Base-by-base conservation (phyloP, 2,113 vertebrate genomes). In the Poecile atricapillus region DNA sequence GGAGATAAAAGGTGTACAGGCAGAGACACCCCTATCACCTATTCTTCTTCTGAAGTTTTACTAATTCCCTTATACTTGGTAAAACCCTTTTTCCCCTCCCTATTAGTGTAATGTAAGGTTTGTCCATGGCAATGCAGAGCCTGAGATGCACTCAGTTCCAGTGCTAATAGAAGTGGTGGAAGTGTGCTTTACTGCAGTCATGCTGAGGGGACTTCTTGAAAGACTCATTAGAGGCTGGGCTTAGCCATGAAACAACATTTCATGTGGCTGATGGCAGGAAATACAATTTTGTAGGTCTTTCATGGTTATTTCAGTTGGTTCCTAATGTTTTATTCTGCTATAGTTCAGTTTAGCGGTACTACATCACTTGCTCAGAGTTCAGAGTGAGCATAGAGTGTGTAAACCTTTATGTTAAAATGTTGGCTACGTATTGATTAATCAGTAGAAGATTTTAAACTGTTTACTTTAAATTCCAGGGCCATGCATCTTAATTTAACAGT, bases 81-180 rank as follows among this genome's bases (percentile, higher is more conserved):
- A 47, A 46, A 56, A 12, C 3, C 7, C 23, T 25, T 15, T 2
- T 1, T 0, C 1, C 3, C 1, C 19, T 9, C 16, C 3, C 22
- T 5, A 3, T 25, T 74, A 10, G 3, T 37, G 1, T 65, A 49
- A n/a, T 3, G 1, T 58, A 18, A 77, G n/a, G 13, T 87, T 67
- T 24, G 25, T 76, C 20, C 2, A 2, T 30, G 27, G 22, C 20
- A 28, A 18, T 5, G 13, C 24, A 62, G 43, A 77, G 30, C 55
- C 43, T 33, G 64, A 59, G 35, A 33, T 52, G 15, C 5, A 4
- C 15, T 63, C 2, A 0, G 5, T 59, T 74, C 47, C 41, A 43
- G 17, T 47, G 46, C 47, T n/a, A 24, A 9, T 9, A 53, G 37
- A 83, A 87, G 41, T 4, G 13, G 20, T 74, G 50, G 77, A 73